Percentiles rank a stretch among this genome's conserved stretches.
Evolutionary conservation across 2,113 vertebrate genomes (phyloP).

Genomic region (Carassius carassius): DNA sequence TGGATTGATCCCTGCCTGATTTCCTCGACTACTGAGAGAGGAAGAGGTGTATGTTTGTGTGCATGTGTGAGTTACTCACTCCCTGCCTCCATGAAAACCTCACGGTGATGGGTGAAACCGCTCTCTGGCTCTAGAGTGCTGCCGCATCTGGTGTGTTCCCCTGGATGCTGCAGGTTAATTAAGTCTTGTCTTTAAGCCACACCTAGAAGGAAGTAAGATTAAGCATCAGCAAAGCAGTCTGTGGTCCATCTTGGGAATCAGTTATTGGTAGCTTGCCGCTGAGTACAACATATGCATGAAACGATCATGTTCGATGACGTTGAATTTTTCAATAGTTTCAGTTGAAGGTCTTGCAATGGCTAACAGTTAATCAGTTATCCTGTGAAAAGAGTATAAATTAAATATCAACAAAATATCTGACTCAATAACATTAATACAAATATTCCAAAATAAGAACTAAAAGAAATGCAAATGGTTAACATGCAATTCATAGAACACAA

Average conservation of each 20-base stretch:
- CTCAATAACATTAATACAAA: neutral
- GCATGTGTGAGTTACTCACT: conserved; percentile 78
- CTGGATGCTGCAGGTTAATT: conserved; percentile 95
- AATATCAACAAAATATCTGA: neutral
- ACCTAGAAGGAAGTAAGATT: conserved; percentile 72
- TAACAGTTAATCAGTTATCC: conserved; percentile 94
- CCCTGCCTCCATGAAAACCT: conserved; percentile 93
- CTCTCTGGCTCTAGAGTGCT: conserved; percentile 89
- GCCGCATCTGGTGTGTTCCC: conserved; percentile 96
- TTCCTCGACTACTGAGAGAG: conserved; percentile 59
- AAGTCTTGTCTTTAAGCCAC: conserved; percentile 89
- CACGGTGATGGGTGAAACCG: conserved; percentile 92
- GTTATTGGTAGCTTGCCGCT: neutral
- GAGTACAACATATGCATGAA: conserved; percentile 79
- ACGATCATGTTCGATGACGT: conserved; percentile 90
- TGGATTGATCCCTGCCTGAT: conserved; percentile 37
- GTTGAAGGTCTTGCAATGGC: conserved; percentile 96
- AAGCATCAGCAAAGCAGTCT: conserved; percentile 18
- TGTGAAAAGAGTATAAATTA: conserved; percentile 56
- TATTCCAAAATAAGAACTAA: neutral
- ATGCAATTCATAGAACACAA: neutral
- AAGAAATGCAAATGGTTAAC: neutral
- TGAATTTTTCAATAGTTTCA: conserved; percentile 90
- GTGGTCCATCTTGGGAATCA: neutral
- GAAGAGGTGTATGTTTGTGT: neutral